These are phyloP conservation scores for Leptocoma aspasia DNA, from an alignment of 2,113 vertebrate genomes.

Conservation along the genomic window DNA sequence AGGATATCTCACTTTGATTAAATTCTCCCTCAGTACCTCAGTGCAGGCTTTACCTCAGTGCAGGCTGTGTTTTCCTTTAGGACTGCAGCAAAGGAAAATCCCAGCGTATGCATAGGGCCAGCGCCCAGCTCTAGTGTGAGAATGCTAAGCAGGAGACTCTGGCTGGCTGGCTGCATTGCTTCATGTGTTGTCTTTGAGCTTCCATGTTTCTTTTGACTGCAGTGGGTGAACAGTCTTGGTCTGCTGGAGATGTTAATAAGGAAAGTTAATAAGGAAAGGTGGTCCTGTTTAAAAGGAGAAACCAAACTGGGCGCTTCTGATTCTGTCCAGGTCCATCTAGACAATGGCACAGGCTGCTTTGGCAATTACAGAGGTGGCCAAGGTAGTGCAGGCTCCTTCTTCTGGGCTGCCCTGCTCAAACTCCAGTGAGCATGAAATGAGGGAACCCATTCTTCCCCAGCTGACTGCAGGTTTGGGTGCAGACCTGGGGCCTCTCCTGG, in stretches of 20 bases:
- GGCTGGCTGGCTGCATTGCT: background rate
- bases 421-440: background rate
- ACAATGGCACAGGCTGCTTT: background rate
- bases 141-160: background rate
- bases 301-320: background rate
- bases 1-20: background rate
- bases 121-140: accelerated
- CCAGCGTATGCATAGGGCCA: accelerated
- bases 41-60: accelerated
- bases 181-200: background rate
- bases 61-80: background rate
- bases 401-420: background rate
- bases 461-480: background rate
- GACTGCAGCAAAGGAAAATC: background rate
- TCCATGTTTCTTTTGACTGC: background rate
- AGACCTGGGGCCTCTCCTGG: background rate
- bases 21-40: background rate
- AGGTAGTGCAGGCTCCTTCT: background rate
- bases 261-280: background rate
- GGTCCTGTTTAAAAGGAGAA: background rate
- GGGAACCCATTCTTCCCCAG: background rate
- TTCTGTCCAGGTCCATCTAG: background rate
- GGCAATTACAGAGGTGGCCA: background rate
- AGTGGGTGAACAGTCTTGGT: background rate
- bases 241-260: background rate